Percentiles rank a stretch among this genome's conserved stretches.
Conservation (phyloP, 2,888 invertebrate species). For the Pristionchus maxplancki region DNA sequence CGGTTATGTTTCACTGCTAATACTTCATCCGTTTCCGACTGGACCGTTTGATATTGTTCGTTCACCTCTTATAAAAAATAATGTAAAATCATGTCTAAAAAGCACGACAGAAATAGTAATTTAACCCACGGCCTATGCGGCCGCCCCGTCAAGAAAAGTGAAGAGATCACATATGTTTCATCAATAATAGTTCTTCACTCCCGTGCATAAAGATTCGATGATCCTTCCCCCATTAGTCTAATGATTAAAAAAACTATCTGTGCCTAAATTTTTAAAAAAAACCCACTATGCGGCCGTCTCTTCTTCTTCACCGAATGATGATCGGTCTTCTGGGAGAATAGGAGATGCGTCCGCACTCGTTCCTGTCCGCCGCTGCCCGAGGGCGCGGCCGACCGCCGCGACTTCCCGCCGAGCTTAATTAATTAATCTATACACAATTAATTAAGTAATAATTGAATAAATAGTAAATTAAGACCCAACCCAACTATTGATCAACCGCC, state of each 20-base stretch:
- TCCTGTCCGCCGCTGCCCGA: conserved; percentile 66
- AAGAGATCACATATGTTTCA: not conserved
- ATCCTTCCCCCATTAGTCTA: too few species aligned
- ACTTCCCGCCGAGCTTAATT: conserved; percentile 66
- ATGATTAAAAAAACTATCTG: too few species aligned
- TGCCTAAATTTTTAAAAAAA: conserved; percentile 7
- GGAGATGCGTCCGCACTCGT: conserved; percentile 74
- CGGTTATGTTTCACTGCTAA: too few species aligned
- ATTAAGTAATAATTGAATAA: too few species aligned
- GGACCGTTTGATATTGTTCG: not conserved
- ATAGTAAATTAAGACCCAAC: not conserved
- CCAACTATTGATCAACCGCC: not conserved
- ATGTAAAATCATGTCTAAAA: too few species aligned
- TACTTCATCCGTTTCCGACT: too few species aligned
- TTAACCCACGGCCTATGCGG: too few species aligned
- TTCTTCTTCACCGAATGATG: conserved; percentile 73
- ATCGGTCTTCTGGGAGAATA: conserved; percentile 73
- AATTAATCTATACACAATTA: not conserved
- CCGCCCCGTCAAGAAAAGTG: too few species aligned
- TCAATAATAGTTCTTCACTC: not conserved
- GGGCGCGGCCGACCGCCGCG: conserved; percentile 62
- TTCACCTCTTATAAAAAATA: too few species aligned
- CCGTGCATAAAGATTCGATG: not conserved
- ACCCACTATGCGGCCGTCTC: conserved; percentile 74
- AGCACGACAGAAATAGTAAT: too few species aligned